Conservation (phyloP, 1,140 invertebrate species). For the Cotesia vestalis region DNA sequence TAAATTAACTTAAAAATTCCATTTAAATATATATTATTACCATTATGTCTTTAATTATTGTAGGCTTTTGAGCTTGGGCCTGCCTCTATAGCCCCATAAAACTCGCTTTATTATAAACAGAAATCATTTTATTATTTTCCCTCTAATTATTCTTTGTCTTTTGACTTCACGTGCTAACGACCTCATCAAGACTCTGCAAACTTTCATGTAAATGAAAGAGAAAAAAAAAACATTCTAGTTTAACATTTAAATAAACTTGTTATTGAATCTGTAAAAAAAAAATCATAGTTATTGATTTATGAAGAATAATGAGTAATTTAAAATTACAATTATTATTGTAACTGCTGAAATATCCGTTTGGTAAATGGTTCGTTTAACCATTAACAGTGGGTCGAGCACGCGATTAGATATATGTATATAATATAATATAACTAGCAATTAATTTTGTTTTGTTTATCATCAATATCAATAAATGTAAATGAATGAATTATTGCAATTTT, state of each 20-base stretch:
- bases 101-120: constrained; percentile 39
- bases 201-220: background rate
- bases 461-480: no score
- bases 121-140: constrained; percentile 15
- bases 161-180: constrained; percentile 7
- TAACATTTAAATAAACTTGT: background rate
- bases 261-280: no score
- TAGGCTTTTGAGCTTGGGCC: constrained; percentile 58
- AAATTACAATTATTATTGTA: no score
- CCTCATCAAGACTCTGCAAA: background rate
- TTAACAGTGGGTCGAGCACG: no score
- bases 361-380: no score
- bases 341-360: no score
- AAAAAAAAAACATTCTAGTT: constrained; percentile 9
- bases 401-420: no score
- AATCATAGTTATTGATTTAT: no score
- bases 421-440: no score
- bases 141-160: background rate
- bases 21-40: constrained; percentile 43
- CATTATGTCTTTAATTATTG: constrained; percentile 55
- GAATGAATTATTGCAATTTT: no score
- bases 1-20: constrained; percentile 6
- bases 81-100: constrained; percentile 40
- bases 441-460: no score
- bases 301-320: no score